Percentiles rank a stretch among this genome's conserved stretches.
Conservation (phyloP, 2,113 vertebrate genomes). For the Bostrychus sinensis region DNA sequence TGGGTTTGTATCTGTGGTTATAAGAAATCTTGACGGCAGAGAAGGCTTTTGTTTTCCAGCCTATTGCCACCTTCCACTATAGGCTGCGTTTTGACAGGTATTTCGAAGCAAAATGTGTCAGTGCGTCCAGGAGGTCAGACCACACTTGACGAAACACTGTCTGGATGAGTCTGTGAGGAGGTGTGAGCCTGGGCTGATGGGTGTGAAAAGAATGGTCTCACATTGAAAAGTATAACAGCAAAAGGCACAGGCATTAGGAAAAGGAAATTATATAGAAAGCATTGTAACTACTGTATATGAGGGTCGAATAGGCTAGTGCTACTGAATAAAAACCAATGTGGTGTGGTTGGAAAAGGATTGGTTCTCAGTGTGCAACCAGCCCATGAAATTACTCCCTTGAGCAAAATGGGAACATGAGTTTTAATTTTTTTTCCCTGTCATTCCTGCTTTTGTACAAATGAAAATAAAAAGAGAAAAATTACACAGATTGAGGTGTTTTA, state of each 20-base stretch:
- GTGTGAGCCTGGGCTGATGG: slow-evolving; percentile 56
- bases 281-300: slow-evolving; percentile 4
- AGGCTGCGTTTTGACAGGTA: slow-evolving; percentile 20
- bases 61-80: slow-evolving; percentile 22
- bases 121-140: neutral
- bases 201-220: slow-evolving; percentile 51
- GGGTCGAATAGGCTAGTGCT: slow-evolving; percentile 3
- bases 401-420: slow-evolving; percentile 13
- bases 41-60: slow-evolving; percentile 30
- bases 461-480: neutral
- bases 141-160: slow-evolving; percentile 2
- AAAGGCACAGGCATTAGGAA: neutral
- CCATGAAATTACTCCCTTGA: slow-evolving; percentile 35
- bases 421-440: slow-evolving; percentile 9
- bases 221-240: slow-evolving; percentile 6
- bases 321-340: slow-evolving; percentile 15
- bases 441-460: slow-evolving; percentile 13
- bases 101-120: slow-evolving; percentile 1
- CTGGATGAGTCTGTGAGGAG: slow-evolving; percentile 50
- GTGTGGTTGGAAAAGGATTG: slow-evolving; percentile 10
- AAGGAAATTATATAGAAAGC: neutral
- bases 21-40: neutral
- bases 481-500: too few relatives aligned
- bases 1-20: neutral
- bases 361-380: slow-evolving; percentile 27